These are phyloP conservation scores for Stramonita haemastoma DNA, from an alignment of 2,888 invertebrate genomes.

Conservation along the genomic window DNA sequence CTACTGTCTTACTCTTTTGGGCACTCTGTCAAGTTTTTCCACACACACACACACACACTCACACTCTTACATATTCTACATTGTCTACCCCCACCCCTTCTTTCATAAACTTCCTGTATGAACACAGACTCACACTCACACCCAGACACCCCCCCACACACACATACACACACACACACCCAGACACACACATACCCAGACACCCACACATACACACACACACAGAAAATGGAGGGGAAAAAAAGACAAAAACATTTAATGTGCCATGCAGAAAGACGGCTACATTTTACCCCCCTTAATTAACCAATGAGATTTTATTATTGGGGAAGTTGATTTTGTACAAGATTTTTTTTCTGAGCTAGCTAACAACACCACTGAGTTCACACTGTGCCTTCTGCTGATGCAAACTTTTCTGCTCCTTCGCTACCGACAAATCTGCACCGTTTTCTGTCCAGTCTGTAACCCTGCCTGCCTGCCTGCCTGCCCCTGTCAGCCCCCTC, in stretches of 20 bases:
- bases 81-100: too few species aligned
- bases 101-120: too few species aligned
- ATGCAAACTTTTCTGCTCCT: neutral
- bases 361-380: conserved; percentile 1
- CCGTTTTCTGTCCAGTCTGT: too few species aligned
- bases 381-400: neutral
- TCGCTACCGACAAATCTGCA: too few species aligned
- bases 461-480: too few species aligned
- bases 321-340: neutral
- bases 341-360: neutral
- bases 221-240: neutral
- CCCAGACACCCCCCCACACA: neutral
- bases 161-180: neutral
- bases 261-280: neutral
- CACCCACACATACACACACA: neutral
- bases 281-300: neutral
- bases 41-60: too few species aligned
- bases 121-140: neutral
- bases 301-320: neutral
- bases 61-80: too few species aligned
- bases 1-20: too few species aligned
- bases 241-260: neutral
- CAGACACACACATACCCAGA: neutral
- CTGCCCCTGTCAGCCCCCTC: too few species aligned
- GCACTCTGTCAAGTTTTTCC: too few species aligned